phyloP scores from a whole-genome alignment of 2,888 invertebrate species.

The Lissonota sp. region DNA sequence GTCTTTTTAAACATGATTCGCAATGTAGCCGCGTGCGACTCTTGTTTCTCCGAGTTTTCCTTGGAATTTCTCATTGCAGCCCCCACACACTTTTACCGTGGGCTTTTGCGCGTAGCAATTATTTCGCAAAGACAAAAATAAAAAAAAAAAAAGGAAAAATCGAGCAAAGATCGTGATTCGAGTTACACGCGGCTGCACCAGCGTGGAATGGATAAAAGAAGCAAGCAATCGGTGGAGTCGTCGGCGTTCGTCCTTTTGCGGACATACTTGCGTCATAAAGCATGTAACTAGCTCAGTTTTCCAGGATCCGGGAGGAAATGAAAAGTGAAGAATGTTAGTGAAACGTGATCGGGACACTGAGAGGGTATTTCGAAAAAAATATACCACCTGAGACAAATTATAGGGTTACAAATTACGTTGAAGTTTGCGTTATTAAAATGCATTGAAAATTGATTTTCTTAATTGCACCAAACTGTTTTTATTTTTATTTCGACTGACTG shows the following conservation, averaged over 20 bases:
- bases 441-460: too few relatives aligned
- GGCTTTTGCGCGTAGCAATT: conserved; percentile 33
- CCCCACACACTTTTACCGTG: background rate
- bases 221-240: conserved; percentile 11
- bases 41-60: conserved; percentile 36
- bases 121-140: conserved; percentile 31
- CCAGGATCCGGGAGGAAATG: too few relatives aligned
- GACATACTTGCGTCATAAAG: background rate
- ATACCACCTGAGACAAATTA: too few relatives aligned
- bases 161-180: conserved; percentile 3
- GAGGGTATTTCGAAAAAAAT: too few relatives aligned
- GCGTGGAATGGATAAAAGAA: conserved; percentile 7
- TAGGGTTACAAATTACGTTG: too few relatives aligned
- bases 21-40: conserved; percentile 4
- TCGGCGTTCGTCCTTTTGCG: background rate
- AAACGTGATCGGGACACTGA: too few relatives aligned
- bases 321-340: too few relatives aligned
- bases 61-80: conserved; percentile 32
- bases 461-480: too few relatives aligned
- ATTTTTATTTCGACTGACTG: too few relatives aligned
- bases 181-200: background rate
- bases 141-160: background rate
- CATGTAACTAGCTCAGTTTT: too few relatives aligned
- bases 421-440: too few relatives aligned
- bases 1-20: conserved; percentile 36